Percentiles rank a stretch among this genome's conserved stretches.
phyloP scores from a whole-genome alignment of 2,888 invertebrate genomes.

The Lumbricus terrestris region DNA sequence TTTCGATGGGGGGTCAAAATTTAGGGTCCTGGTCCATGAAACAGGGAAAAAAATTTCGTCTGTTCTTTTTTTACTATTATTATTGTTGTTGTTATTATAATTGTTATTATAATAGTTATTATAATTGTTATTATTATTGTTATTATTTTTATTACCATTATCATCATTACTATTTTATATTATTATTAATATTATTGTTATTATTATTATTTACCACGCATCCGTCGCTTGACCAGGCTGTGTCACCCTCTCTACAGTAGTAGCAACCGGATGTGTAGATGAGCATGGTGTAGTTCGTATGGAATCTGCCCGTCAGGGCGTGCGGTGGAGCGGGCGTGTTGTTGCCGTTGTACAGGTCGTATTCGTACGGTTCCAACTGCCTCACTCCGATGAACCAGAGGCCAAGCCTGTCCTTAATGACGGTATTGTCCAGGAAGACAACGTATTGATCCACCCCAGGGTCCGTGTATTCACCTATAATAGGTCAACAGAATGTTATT shows the following conservation, averaged over 20 bases:
- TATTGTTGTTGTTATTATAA: background rate
- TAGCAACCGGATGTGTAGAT: conserved; percentile 57
- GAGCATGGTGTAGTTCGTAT: conserved; percentile 54
- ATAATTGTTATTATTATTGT: background rate
- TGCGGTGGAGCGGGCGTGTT: conserved; percentile 41
- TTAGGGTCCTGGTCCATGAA: too few species aligned
- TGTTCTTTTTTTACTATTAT: background rate
- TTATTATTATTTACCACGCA: conserved; percentile 35
- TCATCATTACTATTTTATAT: background rate
- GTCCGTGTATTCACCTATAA: background rate
- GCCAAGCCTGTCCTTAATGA: conserved; percentile 38
- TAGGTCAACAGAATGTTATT: conserved; percentile 6
- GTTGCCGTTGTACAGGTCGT: conserved; percentile 43
- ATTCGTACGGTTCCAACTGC: conserved; percentile 44
- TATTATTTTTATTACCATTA: background rate
- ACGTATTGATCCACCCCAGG: conserved; percentile 37
- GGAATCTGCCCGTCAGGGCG: conserved; percentile 39
- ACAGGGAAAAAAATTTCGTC: too few species aligned
- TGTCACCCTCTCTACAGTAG: conserved; percentile 37
- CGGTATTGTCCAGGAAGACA: conserved; percentile 45
- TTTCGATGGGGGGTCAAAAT: too few species aligned
- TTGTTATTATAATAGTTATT: background rate
- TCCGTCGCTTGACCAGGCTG: conserved; percentile 32
- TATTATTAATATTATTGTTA: background rate
- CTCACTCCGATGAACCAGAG: conserved; percentile 55